A percentile compares a stretch with the other conserved stretches of the same genome.
Conservation (phyloP, 2,888 invertebrate species). For the Papilio elwesi region DNA sequence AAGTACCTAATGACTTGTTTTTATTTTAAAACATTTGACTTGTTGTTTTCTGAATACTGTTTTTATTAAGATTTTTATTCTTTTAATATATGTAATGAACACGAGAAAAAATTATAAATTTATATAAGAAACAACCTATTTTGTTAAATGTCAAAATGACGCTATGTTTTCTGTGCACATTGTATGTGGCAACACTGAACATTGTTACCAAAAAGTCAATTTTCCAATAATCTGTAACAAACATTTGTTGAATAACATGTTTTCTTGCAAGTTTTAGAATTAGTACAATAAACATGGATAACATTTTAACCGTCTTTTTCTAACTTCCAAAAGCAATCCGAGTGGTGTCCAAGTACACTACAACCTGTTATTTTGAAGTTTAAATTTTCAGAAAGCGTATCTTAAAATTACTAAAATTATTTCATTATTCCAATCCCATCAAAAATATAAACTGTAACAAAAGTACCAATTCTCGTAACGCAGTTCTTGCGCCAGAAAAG, state of each 20-base stretch:
- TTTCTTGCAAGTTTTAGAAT: slow-evolving; percentile 72
- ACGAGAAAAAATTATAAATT: slow-evolving; percentile 34
- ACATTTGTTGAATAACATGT: slow-evolving; percentile 67
- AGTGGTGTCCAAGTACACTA: too few species aligned
- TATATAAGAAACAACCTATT: slow-evolving; percentile 26
- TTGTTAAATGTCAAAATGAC: slow-evolving; percentile 24
- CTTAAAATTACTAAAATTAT: too few species aligned
- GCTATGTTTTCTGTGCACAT: slow-evolving; percentile 14
- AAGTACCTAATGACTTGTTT: slow-evolving; percentile 20
- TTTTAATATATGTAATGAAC: slow-evolving; percentile 57
- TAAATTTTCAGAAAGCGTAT: too few species aligned
- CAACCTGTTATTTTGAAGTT: too few species aligned
- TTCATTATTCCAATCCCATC: too few species aligned
- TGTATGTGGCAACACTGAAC: slow-evolving; percentile 28
- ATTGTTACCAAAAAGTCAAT: slow-evolving; percentile 78
- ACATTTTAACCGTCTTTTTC: slow-evolving; percentile 60
- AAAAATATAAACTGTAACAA: too few species aligned
- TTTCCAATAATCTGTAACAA: slow-evolving; percentile 58
- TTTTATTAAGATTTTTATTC: slow-evolving; percentile 54
- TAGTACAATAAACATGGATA: slow-evolving; percentile 78
- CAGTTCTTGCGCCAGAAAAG: too few species aligned
- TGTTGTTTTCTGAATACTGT: slow-evolving; percentile 56
- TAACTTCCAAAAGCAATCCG: neutral
- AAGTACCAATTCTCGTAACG: too few species aligned
- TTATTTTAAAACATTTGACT: slow-evolving; percentile 36